Conservation (phyloP, 2,888 invertebrate species). For the Melinaea marsaeus region DNA sequence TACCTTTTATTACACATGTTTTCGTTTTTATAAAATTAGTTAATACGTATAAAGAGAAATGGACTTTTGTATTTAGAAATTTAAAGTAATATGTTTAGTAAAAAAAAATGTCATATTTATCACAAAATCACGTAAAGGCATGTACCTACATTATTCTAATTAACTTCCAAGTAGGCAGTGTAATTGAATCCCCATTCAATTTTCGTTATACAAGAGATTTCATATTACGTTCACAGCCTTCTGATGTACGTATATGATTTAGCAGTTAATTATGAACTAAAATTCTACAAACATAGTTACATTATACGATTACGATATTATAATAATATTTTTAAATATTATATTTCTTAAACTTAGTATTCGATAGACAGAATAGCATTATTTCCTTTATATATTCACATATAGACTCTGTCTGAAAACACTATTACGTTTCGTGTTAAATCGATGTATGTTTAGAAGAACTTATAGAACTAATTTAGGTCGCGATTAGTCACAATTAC, state of each 20-base stretch:
- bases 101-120: no score
- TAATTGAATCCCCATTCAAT: slow-evolving; percentile 29
- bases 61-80: no score
- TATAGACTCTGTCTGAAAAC: no score
- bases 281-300: slow-evolving; percentile 22
- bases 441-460: neutral
- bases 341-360: no score
- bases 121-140: slow-evolving; percentile 14
- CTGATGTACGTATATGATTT: slow-evolving; percentile 31
- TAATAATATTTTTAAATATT: neutral
- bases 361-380: no score
- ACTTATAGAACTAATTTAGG: neutral
- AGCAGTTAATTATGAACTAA: slow-evolving; percentile 36
- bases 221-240: slow-evolving; percentile 29
- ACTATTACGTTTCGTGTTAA: no score
- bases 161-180: slow-evolving; percentile 14
- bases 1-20: no score
- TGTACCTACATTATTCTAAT: slow-evolving; percentile 16
- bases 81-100: no score
- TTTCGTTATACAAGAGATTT: slow-evolving; percentile 28
- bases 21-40: no score
- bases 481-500: neutral
- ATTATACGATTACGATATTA: neutral
- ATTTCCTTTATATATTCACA: no score
- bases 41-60: no score